phyloP scores from a whole-genome alignment of 2,113 vertebrate species.

The Dendrocopos noguchii region DNA sequence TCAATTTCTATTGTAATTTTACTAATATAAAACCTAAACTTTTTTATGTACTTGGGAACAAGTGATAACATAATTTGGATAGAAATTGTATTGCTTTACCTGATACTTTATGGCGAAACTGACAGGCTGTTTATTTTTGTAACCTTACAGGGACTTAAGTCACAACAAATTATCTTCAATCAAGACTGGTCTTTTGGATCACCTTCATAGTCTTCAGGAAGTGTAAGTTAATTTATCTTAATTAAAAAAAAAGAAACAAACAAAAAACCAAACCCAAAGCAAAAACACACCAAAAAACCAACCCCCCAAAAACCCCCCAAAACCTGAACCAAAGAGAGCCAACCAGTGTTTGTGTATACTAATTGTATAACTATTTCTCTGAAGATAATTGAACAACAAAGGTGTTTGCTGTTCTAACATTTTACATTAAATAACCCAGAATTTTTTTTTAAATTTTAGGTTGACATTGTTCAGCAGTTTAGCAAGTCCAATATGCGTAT shows the following conservation, averaged over 20 bases:
- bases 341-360: conserved; percentile 1
- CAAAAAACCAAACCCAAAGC: neutral
- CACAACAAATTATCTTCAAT: conserved; percentile 91
- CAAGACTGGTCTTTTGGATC: conserved; percentile 82
- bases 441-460: neutral
- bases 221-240: conserved; percentile 85
- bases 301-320: neutral
- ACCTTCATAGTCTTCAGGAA: conserved; percentile 86
- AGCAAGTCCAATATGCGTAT: neutral
- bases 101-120: neutral
- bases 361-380: neutral
- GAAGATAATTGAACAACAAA: neutral
- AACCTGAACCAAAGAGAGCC: neutral
- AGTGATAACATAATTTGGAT: neutral
- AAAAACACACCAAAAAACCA: no score
- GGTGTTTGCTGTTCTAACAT: neutral
- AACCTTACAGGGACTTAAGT: conserved; percentile 88
- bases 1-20: neutral
- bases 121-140: conserved; percentile 62
- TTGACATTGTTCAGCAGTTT: neutral
- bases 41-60: neutral
- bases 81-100: neutral
- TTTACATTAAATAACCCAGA: neutral
- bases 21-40: neutral
- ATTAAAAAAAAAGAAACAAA: neutral